Conservation (phyloP, 2,797 vertebrate species). For the Crax fasciolata region DNA sequence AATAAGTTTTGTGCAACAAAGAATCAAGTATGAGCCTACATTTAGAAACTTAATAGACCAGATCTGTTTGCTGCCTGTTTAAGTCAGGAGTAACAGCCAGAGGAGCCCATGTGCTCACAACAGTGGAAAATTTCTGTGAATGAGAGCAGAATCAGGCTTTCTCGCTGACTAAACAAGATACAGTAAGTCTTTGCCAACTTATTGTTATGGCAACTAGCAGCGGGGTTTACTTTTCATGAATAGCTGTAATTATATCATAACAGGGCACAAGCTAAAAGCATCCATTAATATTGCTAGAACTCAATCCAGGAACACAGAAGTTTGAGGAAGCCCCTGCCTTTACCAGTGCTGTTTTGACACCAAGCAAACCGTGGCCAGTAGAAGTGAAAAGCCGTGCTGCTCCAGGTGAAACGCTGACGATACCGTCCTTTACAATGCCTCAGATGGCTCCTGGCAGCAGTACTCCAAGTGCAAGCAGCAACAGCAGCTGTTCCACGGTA, state of each 20-base stretch:
- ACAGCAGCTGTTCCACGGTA: conserved; percentile 94
- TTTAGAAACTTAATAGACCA: conserved; percentile 33
- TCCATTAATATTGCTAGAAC: conserved; percentile 42
- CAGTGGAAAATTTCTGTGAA: conserved; percentile 69
- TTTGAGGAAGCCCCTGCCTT: conserved; percentile 88
- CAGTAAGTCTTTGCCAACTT: conserved; percentile 48
- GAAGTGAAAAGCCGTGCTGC: conserved; percentile 82
- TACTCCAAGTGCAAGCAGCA: conserved; percentile 91
- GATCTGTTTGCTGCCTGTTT: conserved; percentile 20
- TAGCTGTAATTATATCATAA: conserved; percentile 44
- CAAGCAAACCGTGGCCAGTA: conserved; percentile 83
- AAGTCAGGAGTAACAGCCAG: neutral
- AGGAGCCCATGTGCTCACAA: conserved; percentile 1
- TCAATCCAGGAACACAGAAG: conserved; percentile 81
- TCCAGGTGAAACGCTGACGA: conserved; percentile 74
- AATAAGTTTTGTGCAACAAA: conserved; percentile 31
- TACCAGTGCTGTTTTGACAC: conserved; percentile 79
- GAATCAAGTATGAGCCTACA: neutral
- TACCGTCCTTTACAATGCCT: conserved; percentile 86
- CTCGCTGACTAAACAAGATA: conserved; percentile 50
- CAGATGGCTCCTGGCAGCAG: conserved; percentile 87
- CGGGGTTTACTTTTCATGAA: conserved; percentile 50
- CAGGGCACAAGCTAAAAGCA: neutral
- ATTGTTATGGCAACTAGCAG: conserved; percentile 53
- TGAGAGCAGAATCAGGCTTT: conserved; percentile 51